Conservation (phyloP, 1,140 invertebrate genomes). For the Eubasilissa regina region DNA sequence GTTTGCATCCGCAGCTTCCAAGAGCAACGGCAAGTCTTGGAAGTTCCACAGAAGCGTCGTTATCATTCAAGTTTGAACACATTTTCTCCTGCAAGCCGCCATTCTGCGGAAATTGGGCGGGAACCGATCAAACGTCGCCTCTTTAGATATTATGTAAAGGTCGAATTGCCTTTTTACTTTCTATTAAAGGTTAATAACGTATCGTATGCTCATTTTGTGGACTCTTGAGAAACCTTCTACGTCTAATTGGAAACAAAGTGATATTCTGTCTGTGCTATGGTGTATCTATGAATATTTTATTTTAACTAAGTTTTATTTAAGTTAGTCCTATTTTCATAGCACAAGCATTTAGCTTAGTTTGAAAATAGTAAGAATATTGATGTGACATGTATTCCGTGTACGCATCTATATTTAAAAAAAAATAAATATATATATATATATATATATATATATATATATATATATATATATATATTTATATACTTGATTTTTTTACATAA, state of each 20-base stretch:
- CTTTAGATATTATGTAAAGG: conserved; percentile 16
- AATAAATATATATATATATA: too few species aligned
- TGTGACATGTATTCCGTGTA: too few species aligned
- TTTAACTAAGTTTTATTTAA: too few species aligned
- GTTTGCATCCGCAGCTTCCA: conserved; percentile 17
- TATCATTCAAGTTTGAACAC: background rate
- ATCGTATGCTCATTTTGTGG: background rate
- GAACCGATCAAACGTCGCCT: conserved; percentile 1
- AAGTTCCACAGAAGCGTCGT: background rate
- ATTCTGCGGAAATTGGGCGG: background rate
- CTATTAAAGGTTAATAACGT: conserved; percentile 17
- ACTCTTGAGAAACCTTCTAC: background rate
- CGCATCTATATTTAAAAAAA: too few species aligned
- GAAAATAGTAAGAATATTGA: too few species aligned
- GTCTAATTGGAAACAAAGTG: background rate
- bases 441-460: too few species aligned
- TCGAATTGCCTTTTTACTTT: background rate
- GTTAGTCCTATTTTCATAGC: too few species aligned
- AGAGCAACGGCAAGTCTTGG: background rate
- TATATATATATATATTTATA: too few species aligned
- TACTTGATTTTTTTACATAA: too few species aligned
- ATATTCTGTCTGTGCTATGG: background rate
- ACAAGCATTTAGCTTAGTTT: too few species aligned
- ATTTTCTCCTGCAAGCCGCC: background rate
- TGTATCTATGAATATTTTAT: too few species aligned